phyloP scores from a whole-genome alignment of 2,888 invertebrate species.

The Coenonympha arcania region DNA sequence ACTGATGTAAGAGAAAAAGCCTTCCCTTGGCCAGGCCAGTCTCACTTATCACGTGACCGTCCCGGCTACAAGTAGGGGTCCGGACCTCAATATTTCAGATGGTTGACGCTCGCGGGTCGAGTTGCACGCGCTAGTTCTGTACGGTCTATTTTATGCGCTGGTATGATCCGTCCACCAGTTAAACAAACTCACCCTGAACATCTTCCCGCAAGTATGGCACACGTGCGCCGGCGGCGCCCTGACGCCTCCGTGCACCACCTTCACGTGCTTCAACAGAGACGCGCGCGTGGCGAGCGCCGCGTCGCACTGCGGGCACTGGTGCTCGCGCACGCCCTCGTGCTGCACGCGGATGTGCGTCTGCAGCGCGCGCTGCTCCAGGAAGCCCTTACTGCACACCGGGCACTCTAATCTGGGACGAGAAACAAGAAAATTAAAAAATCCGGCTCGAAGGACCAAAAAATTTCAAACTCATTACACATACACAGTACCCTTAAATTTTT shows the following conservation, averaged over 20 bases:
- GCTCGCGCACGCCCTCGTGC: conserved; percentile 57
- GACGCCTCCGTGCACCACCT: conserved; percentile 41
- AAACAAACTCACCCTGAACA: conserved; percentile 48
- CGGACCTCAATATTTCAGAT: too few species aligned
- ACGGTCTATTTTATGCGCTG: too few species aligned
- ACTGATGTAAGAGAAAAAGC: too few species aligned
- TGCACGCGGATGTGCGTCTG: conserved; percentile 43
- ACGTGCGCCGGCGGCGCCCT: conserved; percentile 45
- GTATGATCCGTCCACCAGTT: too few species aligned
- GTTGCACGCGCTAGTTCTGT: too few species aligned
- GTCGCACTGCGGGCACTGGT: conserved; percentile 57
- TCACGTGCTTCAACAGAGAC: conserved; percentile 49
- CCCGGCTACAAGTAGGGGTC: too few species aligned
- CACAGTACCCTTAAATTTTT: too few species aligned
- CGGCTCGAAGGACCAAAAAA: neutral
- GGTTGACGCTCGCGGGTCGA: too few species aligned
- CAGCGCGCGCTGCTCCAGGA: conserved; percentile 34
- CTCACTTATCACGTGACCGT: too few species aligned
- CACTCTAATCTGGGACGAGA: conserved; percentile 42
- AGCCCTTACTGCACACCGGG: conserved; percentile 45
- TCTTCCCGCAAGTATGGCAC: conserved; percentile 59
- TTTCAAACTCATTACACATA: too few species aligned
- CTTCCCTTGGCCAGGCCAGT: too few species aligned
- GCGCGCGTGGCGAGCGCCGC: conserved; percentile 49
- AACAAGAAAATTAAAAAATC: neutral